A percentile compares a stretch with the other conserved stretches of the same genome.
Evolutionary conservation across 2,797 vertebrate species (phyloP).

Genomic region (Gobio occitaniae): DNA sequence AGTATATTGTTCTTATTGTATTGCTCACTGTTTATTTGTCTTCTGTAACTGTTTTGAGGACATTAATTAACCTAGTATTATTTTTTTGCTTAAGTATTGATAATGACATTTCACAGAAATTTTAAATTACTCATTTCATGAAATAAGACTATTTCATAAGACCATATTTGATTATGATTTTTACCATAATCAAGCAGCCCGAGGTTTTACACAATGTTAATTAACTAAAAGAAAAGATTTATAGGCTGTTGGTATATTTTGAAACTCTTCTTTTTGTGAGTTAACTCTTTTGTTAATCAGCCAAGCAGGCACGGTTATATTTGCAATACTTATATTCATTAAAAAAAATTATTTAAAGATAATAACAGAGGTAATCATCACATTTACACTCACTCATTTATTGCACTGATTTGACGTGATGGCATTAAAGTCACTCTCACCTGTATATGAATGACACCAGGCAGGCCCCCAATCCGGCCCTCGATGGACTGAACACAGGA

Average conservation of each 20-base stretch:
- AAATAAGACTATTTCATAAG: too few relatives aligned
- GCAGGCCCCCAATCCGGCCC: constrained; percentile 80
- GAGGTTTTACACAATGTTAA: neutral
- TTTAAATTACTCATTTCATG: too few relatives aligned
- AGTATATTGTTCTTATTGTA: too few relatives aligned
- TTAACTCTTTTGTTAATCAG: neutral
- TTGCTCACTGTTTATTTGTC: too few relatives aligned
- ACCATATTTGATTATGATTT: too few relatives aligned
- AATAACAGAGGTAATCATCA: neutral
- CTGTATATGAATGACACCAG: constrained; percentile 84
- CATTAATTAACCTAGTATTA: too few relatives aligned
- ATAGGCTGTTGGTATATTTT: neutral
- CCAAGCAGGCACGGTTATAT: neutral
- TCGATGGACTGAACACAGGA: constrained; percentile 95
- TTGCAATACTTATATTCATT: neutral
- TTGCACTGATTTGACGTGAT: neutral
- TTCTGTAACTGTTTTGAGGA: too few relatives aligned
- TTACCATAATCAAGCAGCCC: too few relatives aligned
- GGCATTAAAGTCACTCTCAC: constrained; percentile 70
- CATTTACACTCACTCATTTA: neutral
- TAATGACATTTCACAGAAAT: too few relatives aligned
- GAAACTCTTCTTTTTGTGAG: neutral
- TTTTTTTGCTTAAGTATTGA: too few relatives aligned
- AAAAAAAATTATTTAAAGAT: neutral
- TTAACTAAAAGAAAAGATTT: neutral